These are phyloP conservation scores for Oxytorus armatus DNA, from an alignment of 2,888 invertebrate genomes.

Conservation along the genomic window DNA sequence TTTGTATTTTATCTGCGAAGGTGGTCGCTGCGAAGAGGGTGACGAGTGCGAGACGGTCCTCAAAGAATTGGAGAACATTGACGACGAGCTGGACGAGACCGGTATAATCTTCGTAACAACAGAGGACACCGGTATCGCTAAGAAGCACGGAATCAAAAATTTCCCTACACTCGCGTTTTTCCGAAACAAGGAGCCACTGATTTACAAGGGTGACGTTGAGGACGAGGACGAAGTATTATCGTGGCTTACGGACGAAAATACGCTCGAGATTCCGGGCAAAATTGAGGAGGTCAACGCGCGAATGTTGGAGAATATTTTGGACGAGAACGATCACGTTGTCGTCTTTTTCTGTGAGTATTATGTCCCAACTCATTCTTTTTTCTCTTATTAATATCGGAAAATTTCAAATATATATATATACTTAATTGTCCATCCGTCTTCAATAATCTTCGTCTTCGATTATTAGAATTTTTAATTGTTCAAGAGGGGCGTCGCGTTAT, in stretches of 20 bases:
- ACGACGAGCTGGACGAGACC: conserved; percentile 96
- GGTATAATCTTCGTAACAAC: conserved; percentile 97
- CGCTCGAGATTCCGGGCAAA: conserved; percentile 95
- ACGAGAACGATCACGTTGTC: conserved; percentile 94
- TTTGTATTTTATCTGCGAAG: conserved; percentile 79
- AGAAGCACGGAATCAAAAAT: conserved; percentile 93
- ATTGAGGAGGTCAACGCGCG: conserved; percentile 96
- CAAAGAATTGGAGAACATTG: conserved; percentile 95
- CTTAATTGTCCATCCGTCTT: no score
- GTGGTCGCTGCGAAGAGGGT: conserved; percentile 94
- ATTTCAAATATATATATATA: no score
- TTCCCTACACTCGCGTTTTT: conserved; percentile 96
- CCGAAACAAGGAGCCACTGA: conserved; percentile 94
- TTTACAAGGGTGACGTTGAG: conserved; percentile 93
- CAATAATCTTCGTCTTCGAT: no score
- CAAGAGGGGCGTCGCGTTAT: no score
- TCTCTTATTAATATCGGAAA: no score
- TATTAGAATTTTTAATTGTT: no score
- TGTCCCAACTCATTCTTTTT: no score
- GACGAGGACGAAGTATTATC: conserved; percentile 96
- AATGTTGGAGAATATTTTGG: conserved; percentile 95
- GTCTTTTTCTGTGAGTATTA: conserved; percentile 97
- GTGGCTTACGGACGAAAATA: conserved; percentile 96
- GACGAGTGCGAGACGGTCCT: conserved; percentile 94
- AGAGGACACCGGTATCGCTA: conserved; percentile 92